Evolutionary conservation across 2,888 invertebrate genomes (phyloP).

Genomic region (Himalopsyche kuldschensis): DNA sequence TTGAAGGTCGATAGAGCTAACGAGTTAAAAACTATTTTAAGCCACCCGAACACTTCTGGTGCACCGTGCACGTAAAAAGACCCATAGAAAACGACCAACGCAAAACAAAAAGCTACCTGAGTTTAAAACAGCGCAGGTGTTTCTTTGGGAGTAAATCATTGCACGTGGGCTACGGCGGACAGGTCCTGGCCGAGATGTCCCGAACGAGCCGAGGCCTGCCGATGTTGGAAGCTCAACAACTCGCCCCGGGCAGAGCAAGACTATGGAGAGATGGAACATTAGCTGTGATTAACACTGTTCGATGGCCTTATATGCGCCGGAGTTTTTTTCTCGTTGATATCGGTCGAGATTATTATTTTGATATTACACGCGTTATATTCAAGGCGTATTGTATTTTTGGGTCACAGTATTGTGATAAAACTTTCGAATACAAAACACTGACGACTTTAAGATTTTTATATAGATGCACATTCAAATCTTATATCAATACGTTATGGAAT

Average conservation of each 20-base stretch:
- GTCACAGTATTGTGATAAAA: background rate
- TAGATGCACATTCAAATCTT: no score
- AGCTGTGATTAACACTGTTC: background rate
- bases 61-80: background rate
- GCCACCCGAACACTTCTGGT: background rate
- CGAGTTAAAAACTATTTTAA: background rate
- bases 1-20: no score
- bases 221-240: background rate
- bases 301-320: background rate
- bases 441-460: no score
- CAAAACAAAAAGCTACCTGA: conserved; percentile 39
- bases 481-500: no score
- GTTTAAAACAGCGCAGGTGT: conserved; percentile 39
- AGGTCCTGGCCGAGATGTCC: background rate
- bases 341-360: background rate
- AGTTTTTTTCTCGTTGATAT: background rate
- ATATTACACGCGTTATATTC: background rate
- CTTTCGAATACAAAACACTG: background rate
- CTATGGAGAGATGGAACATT: background rate
- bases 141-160: conserved; percentile 29
- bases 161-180: background rate
- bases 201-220: background rate
- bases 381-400: background rate
- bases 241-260: background rate
- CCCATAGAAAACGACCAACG: conserved; percentile 26